A percentile compares a stretch with the other conserved stretches of the same genome.
Evolutionary conservation across 1,140 invertebrate species (phyloP).

Genomic region (Dryas iulia): DNA sequence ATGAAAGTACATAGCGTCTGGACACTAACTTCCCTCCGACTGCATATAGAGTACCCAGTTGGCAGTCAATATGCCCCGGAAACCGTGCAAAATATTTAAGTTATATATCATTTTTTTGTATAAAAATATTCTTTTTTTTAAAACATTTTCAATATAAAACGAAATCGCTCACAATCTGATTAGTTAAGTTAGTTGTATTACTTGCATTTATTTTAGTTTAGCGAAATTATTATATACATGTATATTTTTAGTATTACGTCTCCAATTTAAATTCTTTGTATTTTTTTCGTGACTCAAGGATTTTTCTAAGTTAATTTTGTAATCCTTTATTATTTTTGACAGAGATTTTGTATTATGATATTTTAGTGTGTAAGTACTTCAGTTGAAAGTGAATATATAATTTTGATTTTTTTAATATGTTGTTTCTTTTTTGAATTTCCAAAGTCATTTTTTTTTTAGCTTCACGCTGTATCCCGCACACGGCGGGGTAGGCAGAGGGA

Average conservation of each 20-base stretch:
- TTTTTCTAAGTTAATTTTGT: conserved; percentile 31
- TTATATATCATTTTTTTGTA: no score
- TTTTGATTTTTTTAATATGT: conserved; percentile 50
- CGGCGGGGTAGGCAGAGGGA: no score
- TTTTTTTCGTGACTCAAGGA: background rate
- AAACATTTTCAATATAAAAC: background rate
- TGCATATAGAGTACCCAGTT: no score
- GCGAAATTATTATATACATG: background rate
- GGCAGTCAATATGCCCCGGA: no score
- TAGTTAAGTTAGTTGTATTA: conserved; percentile 15
- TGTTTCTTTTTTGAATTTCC: conserved; percentile 26
- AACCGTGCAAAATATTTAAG: no score
- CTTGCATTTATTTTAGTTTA: conserved; percentile 25
- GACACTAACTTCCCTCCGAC: no score
- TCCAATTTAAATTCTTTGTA: background rate
- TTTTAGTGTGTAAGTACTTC: conserved; percentile 46
- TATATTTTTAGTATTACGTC: conserved; percentile 7
- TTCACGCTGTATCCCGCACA: no score
- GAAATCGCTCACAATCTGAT: conserved; percentile 12
- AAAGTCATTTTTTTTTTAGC: no score
- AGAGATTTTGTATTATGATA: conserved; percentile 47
- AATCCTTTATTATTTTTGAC: conserved; percentile 49
- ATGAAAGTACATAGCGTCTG: no score
- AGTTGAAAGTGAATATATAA: conserved; percentile 52
- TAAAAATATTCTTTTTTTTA: background rate